These are phyloP conservation scores for Hyposoter didymator DNA, from an alignment of 2,888 invertebrate species.

Conservation along the genomic window DNA sequence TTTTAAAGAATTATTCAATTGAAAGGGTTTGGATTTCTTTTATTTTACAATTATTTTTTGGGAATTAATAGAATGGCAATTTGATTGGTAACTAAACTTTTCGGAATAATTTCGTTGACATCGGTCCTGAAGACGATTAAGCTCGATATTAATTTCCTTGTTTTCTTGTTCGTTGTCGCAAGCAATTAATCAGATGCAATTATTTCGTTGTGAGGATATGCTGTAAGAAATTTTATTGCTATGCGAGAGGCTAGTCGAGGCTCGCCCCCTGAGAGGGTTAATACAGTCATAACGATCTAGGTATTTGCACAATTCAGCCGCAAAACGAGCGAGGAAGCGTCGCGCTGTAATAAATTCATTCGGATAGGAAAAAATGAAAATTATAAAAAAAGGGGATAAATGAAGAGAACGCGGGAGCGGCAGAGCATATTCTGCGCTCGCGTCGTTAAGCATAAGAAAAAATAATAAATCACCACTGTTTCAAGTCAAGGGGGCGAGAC, in stretches of 20 bases:
- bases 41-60: background rate
- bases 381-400: conserved; percentile 47
- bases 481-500: conserved; percentile 70
- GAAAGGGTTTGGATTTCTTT: background rate
- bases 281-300: conserved; percentile 25
- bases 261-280: conserved; percentile 3
- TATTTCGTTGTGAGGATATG: background rate
- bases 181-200: background rate
- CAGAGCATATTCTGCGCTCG: conserved; percentile 79
- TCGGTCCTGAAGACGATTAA: background rate
- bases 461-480: conserved; percentile 81
- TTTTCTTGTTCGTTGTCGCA: background rate
- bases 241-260: background rate
- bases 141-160: no score
- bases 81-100: background rate
- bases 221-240: background rate
- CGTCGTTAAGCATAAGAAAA: conserved; percentile 81
- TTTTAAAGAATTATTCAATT: background rate
- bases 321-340: conserved; percentile 22
- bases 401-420: conserved; percentile 64
- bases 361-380: conserved; percentile 45
- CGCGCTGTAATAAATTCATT: conserved; percentile 60
- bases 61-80: background rate
- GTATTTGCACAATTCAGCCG: conserved; percentile 43
- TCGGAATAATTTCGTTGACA: background rate